Evolutionary conservation across 1,140 invertebrate genomes (phyloP).

Genomic region (Stratiolaelaps scimitus): DNA sequence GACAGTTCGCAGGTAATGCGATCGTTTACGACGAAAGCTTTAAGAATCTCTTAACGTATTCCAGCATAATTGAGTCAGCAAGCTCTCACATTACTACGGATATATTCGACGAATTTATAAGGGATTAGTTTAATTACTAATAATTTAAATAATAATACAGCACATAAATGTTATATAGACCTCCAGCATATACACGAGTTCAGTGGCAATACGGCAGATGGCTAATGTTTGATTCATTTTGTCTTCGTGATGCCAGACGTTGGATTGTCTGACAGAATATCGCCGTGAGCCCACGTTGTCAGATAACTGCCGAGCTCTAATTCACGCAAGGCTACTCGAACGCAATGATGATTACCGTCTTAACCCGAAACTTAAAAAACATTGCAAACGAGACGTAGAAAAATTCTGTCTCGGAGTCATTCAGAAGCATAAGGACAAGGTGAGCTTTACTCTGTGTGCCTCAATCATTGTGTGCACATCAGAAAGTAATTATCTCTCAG

Average conservation of each 20-base stretch:
- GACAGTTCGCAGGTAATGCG: slow-evolving; percentile 50
- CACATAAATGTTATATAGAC: too few species aligned
- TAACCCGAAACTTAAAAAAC: slow-evolving; percentile 67
- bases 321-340: slow-evolving; percentile 76
- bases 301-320: slow-evolving; percentile 65
- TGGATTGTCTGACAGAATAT: slow-evolving; percentile 51
- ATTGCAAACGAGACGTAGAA: slow-evolving; percentile 58
- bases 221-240: slow-evolving; percentile 20
- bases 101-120: neutral
- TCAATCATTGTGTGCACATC: too few species aligned
- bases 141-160: slow-evolving; percentile 3
- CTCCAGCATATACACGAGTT: too few species aligned
- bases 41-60: too few species aligned
- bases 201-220: too few species aligned
- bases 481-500: too few species aligned
- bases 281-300: slow-evolving; percentile 70
- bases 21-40: neutral
- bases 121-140: neutral
- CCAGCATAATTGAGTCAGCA: too few species aligned
- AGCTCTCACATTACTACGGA: too few species aligned
- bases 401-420: slow-evolving; percentile 52
- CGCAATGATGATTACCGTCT: slow-evolving; percentile 83
- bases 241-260: too few species aligned
- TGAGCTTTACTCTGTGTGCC: too few species aligned
- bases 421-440: slow-evolving; percentile 35